Conservation (phyloP, 1,140 invertebrate species). For the Yoshiicerus persimilis region DNA sequence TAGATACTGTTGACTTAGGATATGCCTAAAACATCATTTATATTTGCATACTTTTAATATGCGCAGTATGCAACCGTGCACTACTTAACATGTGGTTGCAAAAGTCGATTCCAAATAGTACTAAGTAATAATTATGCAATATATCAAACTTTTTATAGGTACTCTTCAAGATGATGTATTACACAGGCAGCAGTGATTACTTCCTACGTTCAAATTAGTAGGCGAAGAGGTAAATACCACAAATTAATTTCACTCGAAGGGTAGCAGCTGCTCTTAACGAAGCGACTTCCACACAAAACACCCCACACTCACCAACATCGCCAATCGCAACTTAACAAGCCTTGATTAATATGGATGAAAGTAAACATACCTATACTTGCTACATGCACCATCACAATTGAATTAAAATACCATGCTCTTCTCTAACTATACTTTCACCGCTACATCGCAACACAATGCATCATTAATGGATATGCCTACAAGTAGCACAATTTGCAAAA, state of each 20-base stretch:
- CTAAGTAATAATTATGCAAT: background rate
- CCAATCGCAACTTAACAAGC: background rate
- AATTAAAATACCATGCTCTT: background rate
- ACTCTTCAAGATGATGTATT: background rate
- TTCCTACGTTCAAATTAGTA: background rate
- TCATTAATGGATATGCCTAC: too few relatives aligned
- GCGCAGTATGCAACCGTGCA: too few relatives aligned
- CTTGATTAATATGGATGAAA: background rate
- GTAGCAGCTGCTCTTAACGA: conserved; percentile 13
- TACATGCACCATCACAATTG: background rate
- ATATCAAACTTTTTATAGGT: background rate
- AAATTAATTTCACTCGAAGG: background rate
- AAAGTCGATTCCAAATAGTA: background rate
- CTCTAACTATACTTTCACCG: background rate
- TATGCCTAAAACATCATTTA: too few relatives aligned
- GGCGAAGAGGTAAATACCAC: background rate
- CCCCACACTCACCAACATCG: background rate
- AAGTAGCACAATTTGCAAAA: too few relatives aligned
- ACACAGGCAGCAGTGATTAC: background rate
- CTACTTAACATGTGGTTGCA: too few relatives aligned
- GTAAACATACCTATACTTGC: background rate
- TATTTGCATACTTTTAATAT: too few relatives aligned
- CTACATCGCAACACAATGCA: background rate
- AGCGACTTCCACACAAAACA: background rate
- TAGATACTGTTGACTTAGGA: too few relatives aligned